Evolutionary conservation across 2,888 invertebrate species (phyloP).

Genomic region (Adelphocoris suturalis): DNA sequence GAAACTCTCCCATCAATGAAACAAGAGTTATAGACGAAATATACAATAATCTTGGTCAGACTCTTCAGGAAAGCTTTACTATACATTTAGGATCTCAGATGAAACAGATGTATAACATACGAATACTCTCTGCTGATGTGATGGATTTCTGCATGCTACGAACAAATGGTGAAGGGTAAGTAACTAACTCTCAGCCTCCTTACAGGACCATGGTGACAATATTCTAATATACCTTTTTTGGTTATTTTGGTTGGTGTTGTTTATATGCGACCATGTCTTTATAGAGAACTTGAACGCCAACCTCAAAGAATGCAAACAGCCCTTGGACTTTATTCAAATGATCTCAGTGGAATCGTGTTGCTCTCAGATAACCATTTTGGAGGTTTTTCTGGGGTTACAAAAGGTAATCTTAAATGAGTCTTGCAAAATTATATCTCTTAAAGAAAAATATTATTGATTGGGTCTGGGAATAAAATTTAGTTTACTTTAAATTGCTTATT

Average conservation of each 20-base stretch:
- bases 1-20: slow-evolving; percentile 61
- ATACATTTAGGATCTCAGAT: slow-evolving; percentile 98
- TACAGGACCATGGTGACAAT: not conserved
- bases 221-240: not conserved
- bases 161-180: slow-evolving; percentile 72
- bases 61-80: slow-evolving; percentile 96
- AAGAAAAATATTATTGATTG: no score
- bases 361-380: slow-evolving; percentile 85
- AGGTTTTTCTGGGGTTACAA: slow-evolving; percentile 83
- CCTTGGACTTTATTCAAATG: slow-evolving; percentile 94
- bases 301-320: slow-evolving; percentile 94
- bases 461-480: no score
- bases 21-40: slow-evolving; percentile 47
- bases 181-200: not conserved
- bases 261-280: not conserved
- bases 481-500: no score
- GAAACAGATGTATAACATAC: slow-evolving; percentile 98
- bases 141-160: slow-evolving; percentile 86
- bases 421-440: no score
- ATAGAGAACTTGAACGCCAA: slow-evolving; percentile 80
- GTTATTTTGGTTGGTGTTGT: not conserved
- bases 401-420: slow-evolving; percentile 79
- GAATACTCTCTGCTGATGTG: slow-evolving; percentile 91
- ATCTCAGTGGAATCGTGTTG: slow-evolving; percentile 92
- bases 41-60: slow-evolving; percentile 57